Evolutionary conservation across 1,140 invertebrate genomes (phyloP).

Genomic region (Cylas formicarius): DNA sequence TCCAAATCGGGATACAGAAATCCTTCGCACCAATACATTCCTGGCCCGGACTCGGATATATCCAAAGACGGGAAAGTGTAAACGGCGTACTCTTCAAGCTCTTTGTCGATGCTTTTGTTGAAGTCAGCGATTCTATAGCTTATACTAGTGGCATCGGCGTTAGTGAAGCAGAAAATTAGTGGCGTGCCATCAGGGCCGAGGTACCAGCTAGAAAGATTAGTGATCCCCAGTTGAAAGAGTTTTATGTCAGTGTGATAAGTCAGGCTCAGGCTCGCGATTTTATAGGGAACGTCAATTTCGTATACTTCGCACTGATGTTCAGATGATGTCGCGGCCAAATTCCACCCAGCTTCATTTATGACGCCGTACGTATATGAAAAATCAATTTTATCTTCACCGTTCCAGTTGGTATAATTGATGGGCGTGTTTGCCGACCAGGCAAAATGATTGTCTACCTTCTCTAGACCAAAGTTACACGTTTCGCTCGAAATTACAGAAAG

Average conservation of each 20-base stretch:
- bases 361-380: constrained; percentile 7
- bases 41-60: constrained; percentile 13
- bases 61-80: constrained; percentile 5
- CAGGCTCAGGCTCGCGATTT: constrained; percentile 3
- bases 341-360: constrained; percentile 18
- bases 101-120: not conserved
- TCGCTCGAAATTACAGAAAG: constrained; percentile 6
- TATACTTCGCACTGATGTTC: too few species aligned
- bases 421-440: constrained; percentile 11
- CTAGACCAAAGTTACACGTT: constrained; percentile 18
- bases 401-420: constrained; percentile 23
- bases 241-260: not conserved
- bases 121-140: constrained; percentile 10
- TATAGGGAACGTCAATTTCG: too few species aligned
- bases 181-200: constrained; percentile 5
- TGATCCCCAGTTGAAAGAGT: constrained; percentile 8
- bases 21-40: constrained; percentile 25
- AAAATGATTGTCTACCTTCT: constrained; percentile 3
- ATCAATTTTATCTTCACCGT: constrained; percentile 1
- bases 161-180: constrained; percentile 21
- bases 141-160: constrained; percentile 8
- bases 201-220: constrained; percentile 11
- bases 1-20: constrained; percentile 20
- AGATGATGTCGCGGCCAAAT: too few species aligned
- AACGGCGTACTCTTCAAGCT: not conserved